phyloP scores from a whole-genome alignment of 2,888 invertebrate genomes.

The Pantelozetes paolii region DNA sequence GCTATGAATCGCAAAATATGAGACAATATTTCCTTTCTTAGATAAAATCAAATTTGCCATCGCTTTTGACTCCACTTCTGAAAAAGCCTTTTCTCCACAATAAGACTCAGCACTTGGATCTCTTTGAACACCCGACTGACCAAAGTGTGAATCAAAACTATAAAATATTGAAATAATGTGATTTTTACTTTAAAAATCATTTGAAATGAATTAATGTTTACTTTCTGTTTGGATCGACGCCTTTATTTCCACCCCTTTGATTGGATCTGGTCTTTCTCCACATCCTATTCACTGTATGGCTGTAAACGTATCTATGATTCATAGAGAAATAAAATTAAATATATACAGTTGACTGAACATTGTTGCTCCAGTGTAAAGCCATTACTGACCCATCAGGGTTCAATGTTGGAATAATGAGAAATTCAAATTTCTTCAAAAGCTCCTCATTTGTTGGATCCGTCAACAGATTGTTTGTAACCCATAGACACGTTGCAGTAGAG shows the following conservation, averaged over 20 bases:
- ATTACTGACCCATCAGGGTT: constrained; percentile 14
- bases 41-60: constrained; percentile 49
- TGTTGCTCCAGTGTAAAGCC: background rate
- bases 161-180: background rate
- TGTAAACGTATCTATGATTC: constrained; percentile 44
- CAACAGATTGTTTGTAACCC: constrained; percentile 8
- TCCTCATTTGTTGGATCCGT: constrained; percentile 43
- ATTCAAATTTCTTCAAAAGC: constrained; percentile 46
- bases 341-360: background rate
- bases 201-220: constrained; percentile 43
- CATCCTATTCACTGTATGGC: constrained; percentile 45
- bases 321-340: background rate
- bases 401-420: background rate
- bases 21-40: constrained; percentile 46
- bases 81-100: constrained; percentile 51
- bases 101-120: constrained; percentile 52
- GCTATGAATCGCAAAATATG: constrained; percentile 53
- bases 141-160: constrained; percentile 1
- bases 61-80: constrained; percentile 52
- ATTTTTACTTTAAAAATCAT: background rate
- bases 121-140: constrained; percentile 43
- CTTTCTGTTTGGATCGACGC: constrained; percentile 48
- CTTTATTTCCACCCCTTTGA: constrained; percentile 42
- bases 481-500: background rate
- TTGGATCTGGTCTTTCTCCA: constrained; percentile 48